Percentiles rank a stretch among this genome's conserved stretches.
phyloP scores from a whole-genome alignment of 1,140 invertebrate species.

The Phthorimaea operculella region DNA sequence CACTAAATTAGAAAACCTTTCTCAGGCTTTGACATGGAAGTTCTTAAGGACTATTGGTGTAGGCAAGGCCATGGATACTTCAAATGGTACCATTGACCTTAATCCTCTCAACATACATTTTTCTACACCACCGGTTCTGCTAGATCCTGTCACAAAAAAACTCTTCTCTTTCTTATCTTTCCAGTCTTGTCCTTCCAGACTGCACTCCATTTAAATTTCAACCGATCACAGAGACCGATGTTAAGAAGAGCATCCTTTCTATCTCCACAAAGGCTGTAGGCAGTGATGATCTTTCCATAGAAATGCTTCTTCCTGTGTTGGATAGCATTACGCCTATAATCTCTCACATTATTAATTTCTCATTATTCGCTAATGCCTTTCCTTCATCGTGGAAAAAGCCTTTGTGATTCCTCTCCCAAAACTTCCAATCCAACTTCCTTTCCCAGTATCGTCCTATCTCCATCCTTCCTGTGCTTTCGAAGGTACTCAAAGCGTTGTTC shows the following conservation, averaged over 20 bases:
- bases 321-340: not conserved
- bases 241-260: not conserved
- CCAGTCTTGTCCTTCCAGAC: not conserved
- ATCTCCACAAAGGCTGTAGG: constrained; percentile 1
- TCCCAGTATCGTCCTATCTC: constrained; percentile 4
- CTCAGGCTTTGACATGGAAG: too few relatives aligned
- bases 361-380: not conserved
- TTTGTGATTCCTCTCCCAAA: not conserved
- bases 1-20: too few relatives aligned
- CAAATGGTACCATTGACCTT: not conserved
- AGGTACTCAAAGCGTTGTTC: constrained; percentile 1
- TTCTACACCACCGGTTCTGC: not conserved
- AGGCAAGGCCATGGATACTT: too few relatives aligned
- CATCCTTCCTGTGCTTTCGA: constrained; percentile 4
- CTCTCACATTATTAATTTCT: constrained; percentile 1
- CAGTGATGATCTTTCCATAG: not conserved
- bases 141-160: not conserved
- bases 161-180: not conserved
- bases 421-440: not conserved
- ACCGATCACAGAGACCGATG: not conserved
- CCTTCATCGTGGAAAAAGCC: not conserved
- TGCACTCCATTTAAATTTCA: not conserved
- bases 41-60: too few relatives aligned
- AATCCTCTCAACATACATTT: not conserved
- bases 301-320: not conserved